Base-by-base conservation (phyloP, 2,113 vertebrate species). In the Pogona vitticeps region DNA sequence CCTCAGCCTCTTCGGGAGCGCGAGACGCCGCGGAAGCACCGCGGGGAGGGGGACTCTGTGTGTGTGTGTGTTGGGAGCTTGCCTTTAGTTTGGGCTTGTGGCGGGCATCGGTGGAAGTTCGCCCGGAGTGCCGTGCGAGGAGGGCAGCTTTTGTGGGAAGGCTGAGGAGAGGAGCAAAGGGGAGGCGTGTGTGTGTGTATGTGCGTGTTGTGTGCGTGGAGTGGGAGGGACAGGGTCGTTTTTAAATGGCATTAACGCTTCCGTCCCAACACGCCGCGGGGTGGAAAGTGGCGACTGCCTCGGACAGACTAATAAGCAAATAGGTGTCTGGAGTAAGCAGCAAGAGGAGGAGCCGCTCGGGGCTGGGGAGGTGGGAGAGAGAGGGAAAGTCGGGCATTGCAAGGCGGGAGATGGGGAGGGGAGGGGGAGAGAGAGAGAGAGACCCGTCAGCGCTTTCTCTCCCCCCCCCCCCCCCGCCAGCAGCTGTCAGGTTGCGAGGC, bases 401-500 rank as follows among this genome's bases (percentile, higher is more conserved):
- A 88, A 79, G 89, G 86, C 91, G 61, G 61, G 61, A 65, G 61
- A 65, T 65, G 8, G 18, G 61, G 77, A 85, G 67, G 63, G 76
- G 38, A 76, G 85, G 78, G 65, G 31, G 75, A 82, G 80, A 17
- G 67, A 33, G 46, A 33, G 46, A 26, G 61, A 52, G 46, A 52
- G 46, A 52, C 46, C 46, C 46, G 46, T 10, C 46, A 52, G 46
- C 46, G 5, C 33, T 3, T 40, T 40, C 82, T 88, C 79, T 92
- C 88, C 93, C 90, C 94, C 91, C 92, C 88, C 93, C 90, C 94
- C 91, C 93, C 91, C 77, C 77, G 87, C 77, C 67, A 84, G 91
- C 93, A 94, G 95, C 96, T 97, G 97, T 97, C 96, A 97, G 93
- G 92, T 93, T 92, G 89, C 80, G 89, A 90, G 95, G 94, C 93